Base-by-base conservation (phyloP, 1,140 invertebrate genomes). In the Drosophila sproati region DNA sequence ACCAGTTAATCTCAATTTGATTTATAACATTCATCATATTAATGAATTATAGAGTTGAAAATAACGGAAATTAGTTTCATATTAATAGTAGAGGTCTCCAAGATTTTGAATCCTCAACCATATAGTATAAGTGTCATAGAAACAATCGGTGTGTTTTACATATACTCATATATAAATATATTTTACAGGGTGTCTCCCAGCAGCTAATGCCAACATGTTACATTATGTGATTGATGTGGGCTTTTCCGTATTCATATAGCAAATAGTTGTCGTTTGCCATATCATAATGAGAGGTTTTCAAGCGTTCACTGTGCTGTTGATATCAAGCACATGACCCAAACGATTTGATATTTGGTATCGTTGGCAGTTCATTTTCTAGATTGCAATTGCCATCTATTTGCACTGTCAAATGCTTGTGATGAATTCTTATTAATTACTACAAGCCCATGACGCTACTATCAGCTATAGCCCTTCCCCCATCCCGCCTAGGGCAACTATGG, bases 281-380 rank as follows among this genome's bases (percentile, higher is more conserved):
- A 8, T 71, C 76, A 77, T 77, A 48, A 61, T 51, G 70, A 60
- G 60, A 31, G 56, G 51, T 47, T 59, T 73, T 52, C 34, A 56
- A 48, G 34, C 57, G 52, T 63, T 51, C 48, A 66, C 34, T 32
- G 20, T 61, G 45, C 60, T 45, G 41, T 51, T 73, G 71, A 82
- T 87, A 86, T 76, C 73, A 43, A 52, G 78, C 82, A 86, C 82
- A 86, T 86, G 82, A 86, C 82, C 75, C 67, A 72, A 54, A 72
- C 60, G 64, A 62, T 61, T 76, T 68, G 54, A 64, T 78, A 80
- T 80, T 51, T 54, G 60, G 45, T 77, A 77, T 82, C 63, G 52
- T 74, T 75, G 74, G 62, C 75, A 72, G 67, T 82, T 69, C 6
- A 48, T 43, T 79, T 82, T 59, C 32, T 54, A 73, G 51, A 76